phyloP scores from a whole-genome alignment of 2,113 vertebrate species.

The Callipepla californica region DNA sequence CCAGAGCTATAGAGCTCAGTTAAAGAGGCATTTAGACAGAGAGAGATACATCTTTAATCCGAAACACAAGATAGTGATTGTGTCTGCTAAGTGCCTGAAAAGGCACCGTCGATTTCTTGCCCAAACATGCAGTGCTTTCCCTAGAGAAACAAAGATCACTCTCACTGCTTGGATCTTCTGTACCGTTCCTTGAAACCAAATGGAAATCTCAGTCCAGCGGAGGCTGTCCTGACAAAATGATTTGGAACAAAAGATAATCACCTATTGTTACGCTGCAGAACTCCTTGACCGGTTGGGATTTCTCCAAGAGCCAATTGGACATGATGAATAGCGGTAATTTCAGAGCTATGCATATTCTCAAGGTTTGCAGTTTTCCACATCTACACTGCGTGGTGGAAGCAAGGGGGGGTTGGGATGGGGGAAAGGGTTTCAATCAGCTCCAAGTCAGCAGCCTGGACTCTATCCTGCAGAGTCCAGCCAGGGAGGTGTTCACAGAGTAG shows the following conservation, averaged over 20 bases:
- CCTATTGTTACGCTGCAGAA: constrained; percentile 13
- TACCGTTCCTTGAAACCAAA: background rate
- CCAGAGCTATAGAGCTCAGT: background rate
- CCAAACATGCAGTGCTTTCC: background rate
- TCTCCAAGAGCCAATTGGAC: constrained; percentile 6
- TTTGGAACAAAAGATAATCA: background rate
- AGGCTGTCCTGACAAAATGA: background rate
- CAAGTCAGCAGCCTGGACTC: background rate
- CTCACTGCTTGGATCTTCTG: background rate
- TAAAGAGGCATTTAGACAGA: background rate
- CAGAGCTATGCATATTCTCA: background rate
- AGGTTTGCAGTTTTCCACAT: constrained; percentile 5
- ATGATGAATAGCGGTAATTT: constrained; percentile 19
- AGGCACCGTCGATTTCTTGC: background rate
- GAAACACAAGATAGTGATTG: background rate
- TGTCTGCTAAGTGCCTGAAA: background rate
- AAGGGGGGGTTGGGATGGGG: too few relatives aligned
- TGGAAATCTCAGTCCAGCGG: background rate
- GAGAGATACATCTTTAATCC: background rate
- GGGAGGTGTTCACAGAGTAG: background rate
- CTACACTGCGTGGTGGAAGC: background rate
- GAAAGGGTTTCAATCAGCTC: background rate
- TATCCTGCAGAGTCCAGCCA: background rate
- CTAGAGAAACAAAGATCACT: background rate
- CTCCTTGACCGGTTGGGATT: background rate